Evolutionary conservation across 2,797 vertebrate species (phyloP).

Genomic region (Semaprochilodus insignis): DNA sequence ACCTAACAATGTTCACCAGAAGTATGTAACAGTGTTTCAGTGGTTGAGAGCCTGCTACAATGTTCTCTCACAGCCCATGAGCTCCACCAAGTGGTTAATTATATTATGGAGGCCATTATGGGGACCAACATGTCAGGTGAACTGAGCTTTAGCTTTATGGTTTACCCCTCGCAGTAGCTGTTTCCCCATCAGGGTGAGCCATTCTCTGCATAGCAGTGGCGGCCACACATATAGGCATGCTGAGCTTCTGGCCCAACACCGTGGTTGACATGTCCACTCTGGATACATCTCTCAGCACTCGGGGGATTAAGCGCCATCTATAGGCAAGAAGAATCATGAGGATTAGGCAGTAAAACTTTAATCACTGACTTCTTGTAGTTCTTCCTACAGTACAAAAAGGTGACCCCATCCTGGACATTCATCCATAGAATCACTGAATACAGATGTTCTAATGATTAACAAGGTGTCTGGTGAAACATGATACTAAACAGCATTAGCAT

Average conservation of each 20-base stretch:
- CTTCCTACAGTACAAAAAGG: not conserved
- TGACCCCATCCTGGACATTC: not conserved
- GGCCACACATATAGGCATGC: constrained; percentile 87
- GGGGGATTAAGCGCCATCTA: constrained; percentile 89
- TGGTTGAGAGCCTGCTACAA: not conserved
- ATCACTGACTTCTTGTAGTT: not conserved
- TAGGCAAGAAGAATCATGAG: not conserved
- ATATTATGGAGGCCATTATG: not conserved
- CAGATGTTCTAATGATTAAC: not conserved
- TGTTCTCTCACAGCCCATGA: constrained; percentile 18
- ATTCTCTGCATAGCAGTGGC: constrained; percentile 95
- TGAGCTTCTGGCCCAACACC: constrained; percentile 85
- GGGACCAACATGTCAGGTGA: not conserved
- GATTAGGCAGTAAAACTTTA: not conserved
- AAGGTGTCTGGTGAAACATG: not conserved
- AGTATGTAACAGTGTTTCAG: not conserved
- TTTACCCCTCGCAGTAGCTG: constrained; percentile 87
- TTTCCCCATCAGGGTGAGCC: constrained; percentile 91
- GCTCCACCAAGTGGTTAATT: constrained; percentile 43
- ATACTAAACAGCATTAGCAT: too few species aligned
- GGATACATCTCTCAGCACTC: constrained; percentile 88
- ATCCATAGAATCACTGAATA: not conserved
- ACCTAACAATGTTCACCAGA: not conserved
- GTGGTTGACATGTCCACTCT: constrained; percentile 82
- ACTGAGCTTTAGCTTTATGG: not conserved